Percentiles rank a stretch among this genome's conserved stretches.
These are phyloP conservation scores for Chrysemys picta DNA, from an alignment of 2,113 vertebrate genomes.

Conservation along the genomic window DNA sequence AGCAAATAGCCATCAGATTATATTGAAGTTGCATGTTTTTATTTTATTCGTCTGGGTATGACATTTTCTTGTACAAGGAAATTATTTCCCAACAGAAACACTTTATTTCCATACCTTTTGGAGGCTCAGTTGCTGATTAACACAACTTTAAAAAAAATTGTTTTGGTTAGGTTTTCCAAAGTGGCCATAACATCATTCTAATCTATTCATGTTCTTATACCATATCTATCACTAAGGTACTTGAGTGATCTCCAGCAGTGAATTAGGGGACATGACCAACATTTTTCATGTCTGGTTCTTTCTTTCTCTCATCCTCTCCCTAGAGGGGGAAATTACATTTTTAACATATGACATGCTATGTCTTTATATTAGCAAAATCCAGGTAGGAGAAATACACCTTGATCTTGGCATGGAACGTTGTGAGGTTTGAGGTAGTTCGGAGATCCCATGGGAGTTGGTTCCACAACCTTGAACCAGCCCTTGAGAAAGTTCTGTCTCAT, in stretches of 20 bases:
- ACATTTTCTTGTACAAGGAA: neutral
- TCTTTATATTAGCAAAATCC: neutral
- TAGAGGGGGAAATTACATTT: neutral
- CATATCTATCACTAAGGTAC: neutral
- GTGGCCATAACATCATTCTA: too few species aligned
- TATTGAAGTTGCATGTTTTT: neutral
- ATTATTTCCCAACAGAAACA: neutral
- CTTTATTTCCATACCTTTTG: neutral
- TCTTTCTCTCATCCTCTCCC: too few species aligned
- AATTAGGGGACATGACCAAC: neutral
- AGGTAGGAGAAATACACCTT: neutral
- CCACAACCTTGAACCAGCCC: neutral
- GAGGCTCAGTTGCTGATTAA: neutral
- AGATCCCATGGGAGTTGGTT: neutral
- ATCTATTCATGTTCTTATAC: neutral
- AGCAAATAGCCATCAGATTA: neutral
- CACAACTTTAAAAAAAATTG: too few species aligned
- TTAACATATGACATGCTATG: neutral
- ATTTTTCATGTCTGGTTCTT: neutral
- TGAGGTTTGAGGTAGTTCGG: neutral
- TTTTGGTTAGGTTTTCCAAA: too few species aligned
- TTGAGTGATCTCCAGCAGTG: neutral
- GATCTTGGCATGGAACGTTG: neutral
- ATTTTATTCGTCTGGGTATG: neutral
- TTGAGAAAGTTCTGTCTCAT: neutral